These are phyloP conservation scores for Melanotaenia duboulayi DNA, from an alignment of 2,113 vertebrate genomes.

Conservation along the genomic window DNA sequence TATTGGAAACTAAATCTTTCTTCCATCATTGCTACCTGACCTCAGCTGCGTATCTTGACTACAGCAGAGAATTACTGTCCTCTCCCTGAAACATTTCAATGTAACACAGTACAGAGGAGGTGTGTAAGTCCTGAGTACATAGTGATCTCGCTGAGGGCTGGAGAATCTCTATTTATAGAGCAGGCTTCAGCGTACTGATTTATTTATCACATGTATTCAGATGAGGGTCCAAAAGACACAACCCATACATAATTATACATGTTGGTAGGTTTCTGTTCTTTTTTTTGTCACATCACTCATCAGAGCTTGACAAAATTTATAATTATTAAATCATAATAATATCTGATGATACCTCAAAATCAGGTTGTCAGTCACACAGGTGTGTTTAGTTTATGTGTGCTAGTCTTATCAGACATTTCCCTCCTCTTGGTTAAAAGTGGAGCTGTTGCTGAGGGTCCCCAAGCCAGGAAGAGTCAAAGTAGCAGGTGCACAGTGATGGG, in stretches of 20 bases:
- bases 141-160: slow-evolving; percentile 51
- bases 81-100: slow-evolving; percentile 31
- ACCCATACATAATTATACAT: not conserved
- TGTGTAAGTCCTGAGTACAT: slow-evolving; percentile 57
- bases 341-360: not conserved
- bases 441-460: slow-evolving; percentile 71
- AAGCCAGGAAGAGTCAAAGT: slow-evolving; percentile 50
- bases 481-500: slow-evolving; percentile 66
- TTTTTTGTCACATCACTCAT: not conserved
- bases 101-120: slow-evolving; percentile 39
- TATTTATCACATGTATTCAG: slow-evolving; percentile 54
- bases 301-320: not conserved
- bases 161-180: slow-evolving; percentile 63
- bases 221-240: not conserved
- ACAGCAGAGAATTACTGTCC: slow-evolving; percentile 12
- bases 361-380: slow-evolving; percentile 5
- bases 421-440: slow-evolving; percentile 55
- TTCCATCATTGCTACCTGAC: slow-evolving; percentile 8
- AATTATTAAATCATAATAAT: not conserved
- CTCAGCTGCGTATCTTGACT: not conserved
- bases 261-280: not conserved
- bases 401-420: slow-evolving; percentile 1
- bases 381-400: slow-evolving; percentile 10
- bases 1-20: slow-evolving; percentile 48
- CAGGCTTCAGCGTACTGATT: slow-evolving; percentile 37